phyloP scores from a whole-genome alignment of 1,140 invertebrate genomes.

The Fragariocoptes setiger region DNA sequence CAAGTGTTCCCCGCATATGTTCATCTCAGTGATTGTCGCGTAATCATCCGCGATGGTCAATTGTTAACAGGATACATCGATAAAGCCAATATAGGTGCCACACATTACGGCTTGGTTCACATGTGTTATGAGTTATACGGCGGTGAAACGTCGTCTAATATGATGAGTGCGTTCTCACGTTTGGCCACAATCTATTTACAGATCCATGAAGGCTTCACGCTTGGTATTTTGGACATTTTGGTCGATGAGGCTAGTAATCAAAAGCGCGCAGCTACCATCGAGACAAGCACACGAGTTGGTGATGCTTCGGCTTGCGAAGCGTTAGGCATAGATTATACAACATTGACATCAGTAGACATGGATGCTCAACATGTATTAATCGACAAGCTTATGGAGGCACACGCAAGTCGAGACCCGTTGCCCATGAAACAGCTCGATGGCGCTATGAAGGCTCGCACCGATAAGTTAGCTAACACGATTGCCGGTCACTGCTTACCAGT shows the following conservation, averaged over 20 bases:
- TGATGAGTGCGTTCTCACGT: conserved; percentile 62
- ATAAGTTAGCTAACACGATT: conserved; percentile 57
- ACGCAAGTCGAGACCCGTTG: conserved; percentile 32
- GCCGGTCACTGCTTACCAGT: conserved; percentile 45
- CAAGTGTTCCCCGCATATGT: background rate
- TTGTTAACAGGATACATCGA: conserved; percentile 74
- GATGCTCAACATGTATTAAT: conserved; percentile 19
- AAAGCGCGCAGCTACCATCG: conserved; percentile 34
- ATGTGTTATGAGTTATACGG: conserved; percentile 82
- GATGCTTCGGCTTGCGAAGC: conserved; percentile 30
- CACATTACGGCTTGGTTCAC: conserved; percentile 67
- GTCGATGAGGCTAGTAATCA: conserved; percentile 34
- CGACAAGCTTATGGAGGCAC: conserved; percentile 32
- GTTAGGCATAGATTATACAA: conserved; percentile 29
- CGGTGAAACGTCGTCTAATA: conserved; percentile 35
- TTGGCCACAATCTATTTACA: conserved; percentile 70
- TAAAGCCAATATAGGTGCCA: conserved; percentile 81
- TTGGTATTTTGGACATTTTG: conserved; percentile 79
- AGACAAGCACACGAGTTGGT: conserved; percentile 28
- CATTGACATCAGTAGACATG: too few species aligned
- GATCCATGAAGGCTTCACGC: conserved; percentile 48
- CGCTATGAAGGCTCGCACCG: conserved; percentile 47
- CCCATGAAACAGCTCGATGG: conserved; percentile 46
- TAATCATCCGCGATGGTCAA: conserved; percentile 50
- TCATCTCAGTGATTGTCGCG: conserved; percentile 53